phyloP scores from a whole-genome alignment of 2,113 vertebrate species.

The Pholis gunnellus region DNA sequence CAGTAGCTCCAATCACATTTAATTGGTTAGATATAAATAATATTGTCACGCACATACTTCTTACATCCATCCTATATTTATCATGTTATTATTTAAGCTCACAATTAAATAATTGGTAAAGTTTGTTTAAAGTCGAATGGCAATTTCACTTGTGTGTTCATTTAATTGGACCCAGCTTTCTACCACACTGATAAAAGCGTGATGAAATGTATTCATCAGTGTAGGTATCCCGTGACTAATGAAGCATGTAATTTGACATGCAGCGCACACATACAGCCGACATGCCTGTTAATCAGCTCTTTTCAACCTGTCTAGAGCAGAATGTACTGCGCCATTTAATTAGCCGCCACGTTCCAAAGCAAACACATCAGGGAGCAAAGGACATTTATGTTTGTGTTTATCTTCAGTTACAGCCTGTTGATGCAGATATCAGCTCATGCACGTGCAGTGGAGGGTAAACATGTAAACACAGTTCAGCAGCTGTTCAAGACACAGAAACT shows the following conservation, averaged over 20 bases:
- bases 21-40: not conserved
- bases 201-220: not conserved
- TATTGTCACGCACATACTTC: not conserved
- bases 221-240: not conserved
- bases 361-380: not conserved
- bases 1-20: not conserved
- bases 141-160: not conserved
- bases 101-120: not conserved
- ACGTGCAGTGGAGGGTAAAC: not conserved
- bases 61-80: too few relatives aligned
- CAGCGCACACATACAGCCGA: not conserved
- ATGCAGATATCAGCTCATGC: not conserved
- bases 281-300: not conserved
- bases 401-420: not conserved
- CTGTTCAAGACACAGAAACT: not conserved
- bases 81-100: too few relatives aligned
- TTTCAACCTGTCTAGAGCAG: not conserved
- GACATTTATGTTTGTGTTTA: conserved; percentile 3
- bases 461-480: not conserved
- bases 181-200: not conserved
- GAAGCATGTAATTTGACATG: conserved; percentile 10
- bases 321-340: not conserved
- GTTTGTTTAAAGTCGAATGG: not conserved
- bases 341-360: not conserved
- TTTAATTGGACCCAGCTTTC: conserved; percentile 9